Conservation (phyloP, 2,888 invertebrate genomes). For the Melangyna quadrimaculata region DNA sequence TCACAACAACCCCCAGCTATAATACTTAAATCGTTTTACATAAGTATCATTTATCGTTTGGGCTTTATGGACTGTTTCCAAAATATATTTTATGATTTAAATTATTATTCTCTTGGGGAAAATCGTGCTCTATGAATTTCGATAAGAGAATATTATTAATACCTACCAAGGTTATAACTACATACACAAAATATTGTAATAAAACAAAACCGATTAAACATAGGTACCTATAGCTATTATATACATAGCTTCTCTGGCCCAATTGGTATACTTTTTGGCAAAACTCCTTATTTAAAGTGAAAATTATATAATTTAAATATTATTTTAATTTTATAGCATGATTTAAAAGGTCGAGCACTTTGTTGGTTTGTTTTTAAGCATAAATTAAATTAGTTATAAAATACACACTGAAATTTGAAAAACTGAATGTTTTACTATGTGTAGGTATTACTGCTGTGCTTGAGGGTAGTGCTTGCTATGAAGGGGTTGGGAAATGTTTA, state of each 20-base stretch:
- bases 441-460: too few relatives aligned
- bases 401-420: background rate
- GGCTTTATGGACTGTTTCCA: background rate
- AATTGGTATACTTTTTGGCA: background rate
- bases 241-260: too few relatives aligned
- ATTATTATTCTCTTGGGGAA: conserved; percentile 19
- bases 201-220: conserved; percentile 10
- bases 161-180: background rate
- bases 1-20: background rate
- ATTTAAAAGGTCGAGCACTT: background rate
- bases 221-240: too few relatives aligned
- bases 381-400: background rate
- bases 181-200: background rate
- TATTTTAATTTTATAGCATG: background rate
- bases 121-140: background rate
- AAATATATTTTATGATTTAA: conserved; percentile 10
- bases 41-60: conserved; percentile 4
- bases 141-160: conserved; percentile 5
- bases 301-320: background rate
- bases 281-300: background rate
- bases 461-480: too few relatives aligned
- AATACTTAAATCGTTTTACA: conserved; percentile 36
- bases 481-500: too few relatives aligned
- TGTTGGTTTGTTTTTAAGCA: background rate
- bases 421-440: too few relatives aligned